Evolutionary conservation across 2,797 vertebrate species (phyloP).

Genomic region (Squalus acanthias): DNA sequence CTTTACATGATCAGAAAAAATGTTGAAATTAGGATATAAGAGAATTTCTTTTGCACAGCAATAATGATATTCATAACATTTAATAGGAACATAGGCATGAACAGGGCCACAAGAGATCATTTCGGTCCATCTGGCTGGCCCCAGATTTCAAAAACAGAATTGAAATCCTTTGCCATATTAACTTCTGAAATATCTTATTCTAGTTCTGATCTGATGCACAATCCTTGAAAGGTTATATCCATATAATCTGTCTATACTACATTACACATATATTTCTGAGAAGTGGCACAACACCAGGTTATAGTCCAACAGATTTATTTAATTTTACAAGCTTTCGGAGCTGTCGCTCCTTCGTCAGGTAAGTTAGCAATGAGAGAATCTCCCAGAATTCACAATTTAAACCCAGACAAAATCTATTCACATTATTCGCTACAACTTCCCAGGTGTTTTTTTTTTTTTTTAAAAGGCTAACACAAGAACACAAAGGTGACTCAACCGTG

Average conservation of each 20-base stretch:
- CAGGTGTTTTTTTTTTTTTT: too few relatives aligned
- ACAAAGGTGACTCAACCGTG: too few relatives aligned
- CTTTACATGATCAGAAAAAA: not conserved
- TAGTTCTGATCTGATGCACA: not conserved
- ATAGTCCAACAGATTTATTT: too few relatives aligned
- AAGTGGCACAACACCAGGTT: too few relatives aligned
- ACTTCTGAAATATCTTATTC: not conserved
- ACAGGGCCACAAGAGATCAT: not conserved
- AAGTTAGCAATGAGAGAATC: too few relatives aligned
- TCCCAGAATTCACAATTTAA: too few relatives aligned
- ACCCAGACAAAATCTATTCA: too few relatives aligned
- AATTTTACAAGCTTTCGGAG: too few relatives aligned
- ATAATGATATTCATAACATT: not conserved
- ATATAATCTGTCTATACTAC: not conserved
- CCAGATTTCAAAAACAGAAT: not conserved
- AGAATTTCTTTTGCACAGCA: not conserved
- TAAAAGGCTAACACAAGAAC: too few relatives aligned
- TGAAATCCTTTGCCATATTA: not conserved
- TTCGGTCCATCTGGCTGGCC: not conserved
- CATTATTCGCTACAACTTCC: too few relatives aligned
- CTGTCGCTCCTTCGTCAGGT: too few relatives aligned
- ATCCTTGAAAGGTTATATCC: not conserved
- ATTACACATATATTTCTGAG: not conserved
- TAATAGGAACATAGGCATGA: not conserved
- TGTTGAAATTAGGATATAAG: not conserved